A percentile compares a stretch with the other conserved stretches of the same genome.
Conservation (phyloP, 2,888 invertebrate species). For the Fragum whitleyi region DNA sequence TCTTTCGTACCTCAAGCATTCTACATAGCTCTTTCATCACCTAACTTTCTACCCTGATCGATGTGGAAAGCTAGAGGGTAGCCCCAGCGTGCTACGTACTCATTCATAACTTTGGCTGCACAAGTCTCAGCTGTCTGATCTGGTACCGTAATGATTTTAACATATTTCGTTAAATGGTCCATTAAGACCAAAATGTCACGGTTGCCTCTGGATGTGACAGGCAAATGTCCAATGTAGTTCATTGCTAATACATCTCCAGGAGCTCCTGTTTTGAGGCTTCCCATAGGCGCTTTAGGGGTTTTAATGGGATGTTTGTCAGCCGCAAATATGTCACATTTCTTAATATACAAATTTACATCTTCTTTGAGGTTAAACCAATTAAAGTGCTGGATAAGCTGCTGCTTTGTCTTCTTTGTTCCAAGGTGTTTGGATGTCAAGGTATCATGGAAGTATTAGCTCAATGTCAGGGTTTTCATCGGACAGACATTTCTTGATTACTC, state of each 20-base stretch:
- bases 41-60: conserved; percentile 35
- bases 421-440: background rate
- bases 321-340: conserved; percentile 7
- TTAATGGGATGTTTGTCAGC: background rate
- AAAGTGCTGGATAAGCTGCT: conserved; percentile 3
- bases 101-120: conserved; percentile 22
- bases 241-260: conserved; percentile 29
- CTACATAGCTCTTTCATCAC: conserved; percentile 31
- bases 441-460: no score
- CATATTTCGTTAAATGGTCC: conserved; percentile 31
- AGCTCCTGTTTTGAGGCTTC: conserved; percentile 11
- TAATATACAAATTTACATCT: conserved; percentile 6
- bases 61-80: conserved; percentile 26
- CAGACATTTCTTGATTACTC: no score
- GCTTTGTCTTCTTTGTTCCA: conserved; percentile 4
- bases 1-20: conserved; percentile 34
- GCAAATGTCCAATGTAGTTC: conserved; percentile 23
- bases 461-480: no score
- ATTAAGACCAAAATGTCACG: conserved; percentile 18
- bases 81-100: conserved; percentile 35
- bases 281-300: conserved; percentile 6
- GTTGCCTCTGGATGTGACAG: conserved; percentile 8
- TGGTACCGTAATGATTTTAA: conserved; percentile 28
- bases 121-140: conserved; percentile 39
- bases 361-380: conserved; percentile 1